phyloP scores from a whole-genome alignment of 2,888 invertebrate species.

The Lepidonotus clava region DNA sequence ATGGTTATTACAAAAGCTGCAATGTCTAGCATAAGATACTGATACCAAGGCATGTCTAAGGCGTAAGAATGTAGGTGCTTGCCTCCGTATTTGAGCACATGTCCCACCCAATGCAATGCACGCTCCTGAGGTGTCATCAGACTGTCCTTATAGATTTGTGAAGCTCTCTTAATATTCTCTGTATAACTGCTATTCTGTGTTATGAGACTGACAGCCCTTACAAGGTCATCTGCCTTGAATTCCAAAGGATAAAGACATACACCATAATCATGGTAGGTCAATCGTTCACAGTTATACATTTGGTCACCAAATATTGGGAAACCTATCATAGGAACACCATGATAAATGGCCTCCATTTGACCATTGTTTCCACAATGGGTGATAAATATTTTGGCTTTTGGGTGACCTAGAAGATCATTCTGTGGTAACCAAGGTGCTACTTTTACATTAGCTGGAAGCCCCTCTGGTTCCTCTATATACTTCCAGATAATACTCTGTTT shows the following conservation, averaged over 20 bases:
- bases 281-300: slow-evolving; percentile 61
- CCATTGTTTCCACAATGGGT: slow-evolving; percentile 68
- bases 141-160: slow-evolving; percentile 1
- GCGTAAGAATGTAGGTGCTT: slow-evolving; percentile 4
- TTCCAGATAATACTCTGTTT: slow-evolving; percentile 12
- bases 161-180: slow-evolving; percentile 9
- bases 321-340: slow-evolving; percentile 66
- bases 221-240: neutral
- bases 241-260: neutral
- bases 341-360: slow-evolving; percentile 65
- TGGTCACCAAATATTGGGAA: slow-evolving; percentile 65
- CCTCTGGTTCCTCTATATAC: neutral
- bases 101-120: slow-evolving; percentile 6
- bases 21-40: slow-evolving; percentile 44
- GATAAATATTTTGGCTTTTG: slow-evolving; percentile 66
- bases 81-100: slow-evolving; percentile 36
- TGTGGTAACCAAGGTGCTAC: slow-evolving; percentile 68
- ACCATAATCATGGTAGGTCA: slow-evolving; percentile 64
- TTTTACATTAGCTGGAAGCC: neutral
- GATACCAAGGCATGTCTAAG: slow-evolving; percentile 51
- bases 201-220: neutral
- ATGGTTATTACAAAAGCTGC: slow-evolving; percentile 26
- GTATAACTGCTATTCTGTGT: neutral
- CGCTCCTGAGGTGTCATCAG: neutral
- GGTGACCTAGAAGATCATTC: slow-evolving; percentile 67